phyloP scores from a whole-genome alignment of 2,797 vertebrate genomes.

The Lagocephalus sceleratus region DNA sequence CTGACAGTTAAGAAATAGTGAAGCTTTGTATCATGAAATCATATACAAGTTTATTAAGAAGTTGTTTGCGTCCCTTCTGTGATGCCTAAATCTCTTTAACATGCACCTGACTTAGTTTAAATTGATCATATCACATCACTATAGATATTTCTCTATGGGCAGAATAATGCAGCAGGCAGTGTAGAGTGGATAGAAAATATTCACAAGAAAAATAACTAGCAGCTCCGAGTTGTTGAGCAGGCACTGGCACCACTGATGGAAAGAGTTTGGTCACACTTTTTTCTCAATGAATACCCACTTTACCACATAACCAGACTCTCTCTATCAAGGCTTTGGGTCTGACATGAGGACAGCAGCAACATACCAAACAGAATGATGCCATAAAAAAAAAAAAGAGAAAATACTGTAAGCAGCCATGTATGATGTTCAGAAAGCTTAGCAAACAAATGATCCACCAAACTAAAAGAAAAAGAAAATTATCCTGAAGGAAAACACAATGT shows the following conservation, averaged over 20 bases:
- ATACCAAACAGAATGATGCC: slow-evolving; percentile 27
- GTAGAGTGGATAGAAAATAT: slow-evolving; percentile 9
- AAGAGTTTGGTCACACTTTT: slow-evolving; percentile 38
- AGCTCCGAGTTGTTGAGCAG: slow-evolving; percentile 33
- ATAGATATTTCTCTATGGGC: slow-evolving; percentile 7
- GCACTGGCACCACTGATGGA: slow-evolving; percentile 42
- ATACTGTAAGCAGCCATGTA: slow-evolving; percentile 26
- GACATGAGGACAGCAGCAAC: slow-evolving; percentile 42
- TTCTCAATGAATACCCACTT: not conserved
- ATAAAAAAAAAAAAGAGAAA: slow-evolving; percentile 6
- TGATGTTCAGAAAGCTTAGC: slow-evolving; percentile 18
- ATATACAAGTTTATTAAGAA: too few species aligned
- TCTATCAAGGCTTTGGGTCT: slow-evolving; percentile 36
- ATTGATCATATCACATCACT: slow-evolving; percentile 11
- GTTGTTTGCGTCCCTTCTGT: too few species aligned
- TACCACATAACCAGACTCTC: slow-evolving; percentile 45
- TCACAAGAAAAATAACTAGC: slow-evolving; percentile 1
- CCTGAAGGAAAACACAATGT: slow-evolving; percentile 28
- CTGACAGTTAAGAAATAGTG: too few species aligned
- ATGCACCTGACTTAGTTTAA: not conserved
- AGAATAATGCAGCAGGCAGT: slow-evolving; percentile 22
- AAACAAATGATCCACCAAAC: slow-evolving; percentile 22
- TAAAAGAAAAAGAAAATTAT: not conserved
- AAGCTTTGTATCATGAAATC: too few species aligned
- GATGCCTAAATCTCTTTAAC: not conserved